Conservation (phyloP, 2,113 vertebrate genomes). For the Protobothrops mucrosquamatus region DNA sequence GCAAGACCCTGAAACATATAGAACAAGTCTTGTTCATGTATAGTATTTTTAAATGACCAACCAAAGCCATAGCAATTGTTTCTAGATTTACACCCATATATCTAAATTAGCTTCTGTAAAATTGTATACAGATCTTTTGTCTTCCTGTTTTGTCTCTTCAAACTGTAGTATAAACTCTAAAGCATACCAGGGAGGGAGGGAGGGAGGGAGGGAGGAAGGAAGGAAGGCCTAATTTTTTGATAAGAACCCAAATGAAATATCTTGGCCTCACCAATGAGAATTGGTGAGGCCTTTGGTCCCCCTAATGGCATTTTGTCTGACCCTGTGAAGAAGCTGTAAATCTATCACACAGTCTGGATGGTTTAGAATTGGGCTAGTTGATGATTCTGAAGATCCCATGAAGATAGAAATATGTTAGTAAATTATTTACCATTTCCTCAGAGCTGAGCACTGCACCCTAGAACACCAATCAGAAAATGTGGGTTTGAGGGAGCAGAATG, state of each 20-base stretch:
- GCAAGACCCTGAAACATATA: not conserved
- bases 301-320: not conserved
- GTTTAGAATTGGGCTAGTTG: not conserved
- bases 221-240: not conserved
- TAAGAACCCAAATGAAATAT: not conserved
- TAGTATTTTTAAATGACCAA: not conserved
- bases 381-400: not conserved
- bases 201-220: not conserved
- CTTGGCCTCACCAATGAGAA: not conserved
- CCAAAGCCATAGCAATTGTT: not conserved
- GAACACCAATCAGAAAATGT: conserved; percentile 15
- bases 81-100: not conserved
- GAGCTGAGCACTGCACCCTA: conserved; percentile 51
- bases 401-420: not conserved
- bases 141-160: not conserved
- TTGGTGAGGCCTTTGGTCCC: not conserved
- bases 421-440: conserved; percentile 48
- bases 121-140: not conserved
- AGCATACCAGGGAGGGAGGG: not conserved
- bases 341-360: not conserved
- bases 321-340: not conserved
- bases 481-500: not conserved
- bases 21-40: not conserved
- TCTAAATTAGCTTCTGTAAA: not conserved
- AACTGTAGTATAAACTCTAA: not conserved